phyloP scores from a whole-genome alignment of 2,797 vertebrate genomes.

The Salmo trutta region DNA sequence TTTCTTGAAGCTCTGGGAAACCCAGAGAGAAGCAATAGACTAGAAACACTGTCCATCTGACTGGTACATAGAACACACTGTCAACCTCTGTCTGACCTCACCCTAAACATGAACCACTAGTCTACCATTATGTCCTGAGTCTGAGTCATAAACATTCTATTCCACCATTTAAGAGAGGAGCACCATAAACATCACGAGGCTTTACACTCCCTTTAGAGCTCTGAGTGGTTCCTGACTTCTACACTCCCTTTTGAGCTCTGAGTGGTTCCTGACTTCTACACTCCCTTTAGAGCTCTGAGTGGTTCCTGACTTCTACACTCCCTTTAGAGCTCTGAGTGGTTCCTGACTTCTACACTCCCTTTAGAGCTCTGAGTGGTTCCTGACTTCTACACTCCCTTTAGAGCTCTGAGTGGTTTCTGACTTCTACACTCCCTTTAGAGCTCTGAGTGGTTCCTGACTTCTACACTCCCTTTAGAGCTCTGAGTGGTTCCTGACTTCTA shows the following conservation, averaged over 20 bases:
- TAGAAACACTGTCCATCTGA: background rate
- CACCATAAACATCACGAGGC: background rate
- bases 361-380: too few relatives aligned
- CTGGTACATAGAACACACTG: background rate
- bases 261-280: background rate
- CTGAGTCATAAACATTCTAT: background rate
- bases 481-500: too few relatives aligned
- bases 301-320: too few relatives aligned
- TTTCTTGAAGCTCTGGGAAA: background rate
- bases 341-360: too few relatives aligned
- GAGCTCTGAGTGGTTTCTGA: too few relatives aligned
- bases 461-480: too few relatives aligned
- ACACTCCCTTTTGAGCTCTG: background rate
- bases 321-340: too few relatives aligned
- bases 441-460: too few relatives aligned
- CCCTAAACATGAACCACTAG: background rate
- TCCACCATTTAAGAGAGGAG: background rate
- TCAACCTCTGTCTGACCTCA: background rate
- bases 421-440: too few relatives aligned
- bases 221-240: background rate
- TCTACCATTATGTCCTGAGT: background rate
- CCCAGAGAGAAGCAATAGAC: background rate
- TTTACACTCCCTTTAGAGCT: background rate
- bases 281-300: too few relatives aligned
- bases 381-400: too few relatives aligned